phyloP scores from a whole-genome alignment of 2,797 vertebrate genomes.

The Eulemur mongoz region DNA sequence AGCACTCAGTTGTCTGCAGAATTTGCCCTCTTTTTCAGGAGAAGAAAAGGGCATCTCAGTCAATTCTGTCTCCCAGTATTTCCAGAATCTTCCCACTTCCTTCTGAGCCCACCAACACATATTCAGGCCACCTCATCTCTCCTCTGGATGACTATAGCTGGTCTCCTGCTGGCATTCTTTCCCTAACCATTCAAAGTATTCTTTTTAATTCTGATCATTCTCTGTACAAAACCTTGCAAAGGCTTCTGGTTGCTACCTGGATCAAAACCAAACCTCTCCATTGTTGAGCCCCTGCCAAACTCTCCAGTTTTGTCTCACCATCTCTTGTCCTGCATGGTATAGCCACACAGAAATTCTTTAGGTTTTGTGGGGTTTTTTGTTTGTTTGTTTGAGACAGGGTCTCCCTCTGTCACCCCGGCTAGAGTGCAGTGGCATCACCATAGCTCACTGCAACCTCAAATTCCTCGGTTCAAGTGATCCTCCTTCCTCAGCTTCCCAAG shows the following conservation, averaged over 20 bases:
- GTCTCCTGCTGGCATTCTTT: background rate
- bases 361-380: too few relatives aligned
- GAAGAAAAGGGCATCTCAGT: background rate
- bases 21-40: background rate
- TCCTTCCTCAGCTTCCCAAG: background rate
- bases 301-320: background rate
- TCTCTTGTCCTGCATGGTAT: background rate
- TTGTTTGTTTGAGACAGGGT: too few relatives aligned
- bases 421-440: too few relatives aligned
- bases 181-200: background rate
- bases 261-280: background rate
- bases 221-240: background rate
- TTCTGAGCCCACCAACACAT: background rate
- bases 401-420: too few relatives aligned
- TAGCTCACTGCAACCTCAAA: background rate
- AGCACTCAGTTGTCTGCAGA: background rate
- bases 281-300: background rate
- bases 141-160: background rate
- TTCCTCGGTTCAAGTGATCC: background rate
- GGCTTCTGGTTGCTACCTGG: background rate
- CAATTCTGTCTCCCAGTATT: background rate
- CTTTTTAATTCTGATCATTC: background rate
- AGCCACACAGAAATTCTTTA: background rate
- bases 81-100: background rate
- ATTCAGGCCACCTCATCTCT: background rate